phyloP scores from a whole-genome alignment of 2,113 vertebrate genomes.

The Bambusicola thoracicus region DNA sequence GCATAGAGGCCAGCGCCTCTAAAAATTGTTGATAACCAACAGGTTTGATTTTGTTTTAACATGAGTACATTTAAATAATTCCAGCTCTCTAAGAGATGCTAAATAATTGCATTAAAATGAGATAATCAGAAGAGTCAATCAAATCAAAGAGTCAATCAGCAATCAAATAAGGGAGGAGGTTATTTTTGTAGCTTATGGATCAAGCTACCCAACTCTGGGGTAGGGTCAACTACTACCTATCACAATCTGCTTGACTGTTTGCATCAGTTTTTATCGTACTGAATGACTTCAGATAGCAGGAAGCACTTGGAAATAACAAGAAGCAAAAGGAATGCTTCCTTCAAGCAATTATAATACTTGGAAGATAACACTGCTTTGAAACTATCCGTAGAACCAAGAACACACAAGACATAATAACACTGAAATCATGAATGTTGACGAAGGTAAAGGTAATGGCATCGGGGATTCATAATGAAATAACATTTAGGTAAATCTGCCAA shows the following conservation, averaged over 20 bases:
- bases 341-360: background rate
- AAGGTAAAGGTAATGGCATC: background rate
- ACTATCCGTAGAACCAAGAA: accelerated
- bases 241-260: background rate
- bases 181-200: background rate
- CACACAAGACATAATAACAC: background rate
- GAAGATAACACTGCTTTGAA: background rate
- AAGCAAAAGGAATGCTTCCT: background rate
- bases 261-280: accelerated
- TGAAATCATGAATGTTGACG: accelerated
- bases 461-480: background rate
- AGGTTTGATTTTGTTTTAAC: background rate
- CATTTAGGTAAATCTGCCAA: background rate
- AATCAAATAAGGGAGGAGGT: background rate
- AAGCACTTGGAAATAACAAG: background rate
- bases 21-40: background rate
- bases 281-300: background rate
- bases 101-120: background rate
- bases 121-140: background rate
- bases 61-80: background rate
- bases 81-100: background rate
- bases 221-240: background rate
- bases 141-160: background rate
- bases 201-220: background rate
- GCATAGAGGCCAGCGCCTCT: background rate